phyloP scores from a whole-genome alignment of 2,113 vertebrate genomes.

The Egretta garzetta region DNA sequence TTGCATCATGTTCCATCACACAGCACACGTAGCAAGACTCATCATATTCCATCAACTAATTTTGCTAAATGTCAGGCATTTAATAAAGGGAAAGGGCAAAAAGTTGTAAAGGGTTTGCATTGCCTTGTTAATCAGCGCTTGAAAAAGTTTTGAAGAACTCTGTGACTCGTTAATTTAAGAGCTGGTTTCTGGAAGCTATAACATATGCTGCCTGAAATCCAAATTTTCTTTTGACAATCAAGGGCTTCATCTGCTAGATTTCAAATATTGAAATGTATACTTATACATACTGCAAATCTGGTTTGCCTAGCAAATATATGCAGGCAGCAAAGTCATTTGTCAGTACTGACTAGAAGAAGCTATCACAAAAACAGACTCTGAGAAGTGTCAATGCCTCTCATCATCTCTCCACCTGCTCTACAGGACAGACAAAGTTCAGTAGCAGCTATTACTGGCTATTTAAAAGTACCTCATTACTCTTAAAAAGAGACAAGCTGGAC shows the following conservation, averaged over 20 bases:
- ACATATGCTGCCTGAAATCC: slow-evolving; percentile 8
- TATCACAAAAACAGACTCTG: slow-evolving; percentile 4
- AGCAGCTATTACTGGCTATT: slow-evolving; percentile 26
- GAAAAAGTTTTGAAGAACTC: slow-evolving; percentile 64
- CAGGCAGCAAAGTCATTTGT: slow-evolving; percentile 11
- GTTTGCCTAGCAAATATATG: not conserved
- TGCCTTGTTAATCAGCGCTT: slow-evolving; percentile 69
- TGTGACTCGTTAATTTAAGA: slow-evolving; percentile 59
- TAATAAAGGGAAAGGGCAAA: slow-evolving; percentile 82
- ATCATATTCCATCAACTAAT: slow-evolving; percentile 74
- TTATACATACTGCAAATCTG: not conserved
- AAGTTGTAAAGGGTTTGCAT: slow-evolving; percentile 73
- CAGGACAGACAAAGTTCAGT: slow-evolving; percentile 19
- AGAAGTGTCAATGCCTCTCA: not conserved
- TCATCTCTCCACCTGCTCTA: not conserved
- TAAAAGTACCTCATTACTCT: not conserved
- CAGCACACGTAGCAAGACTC: slow-evolving; percentile 63
- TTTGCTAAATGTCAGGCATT: slow-evolving; percentile 79
- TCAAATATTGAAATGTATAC: slow-evolving; percentile 23
- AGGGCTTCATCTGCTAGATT: not conserved
- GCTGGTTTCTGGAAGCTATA: slow-evolving; percentile 26
- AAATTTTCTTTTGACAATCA: slow-evolving; percentile 27
- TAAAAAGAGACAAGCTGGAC: not conserved
- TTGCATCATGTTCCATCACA: slow-evolving; percentile 72
- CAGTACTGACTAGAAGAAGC: not conserved